A percentile compares a stretch with the other conserved stretches of the same genome.
phyloP scores from a whole-genome alignment of 1,140 invertebrate species.

The Brachionus paranguensis region DNA sequence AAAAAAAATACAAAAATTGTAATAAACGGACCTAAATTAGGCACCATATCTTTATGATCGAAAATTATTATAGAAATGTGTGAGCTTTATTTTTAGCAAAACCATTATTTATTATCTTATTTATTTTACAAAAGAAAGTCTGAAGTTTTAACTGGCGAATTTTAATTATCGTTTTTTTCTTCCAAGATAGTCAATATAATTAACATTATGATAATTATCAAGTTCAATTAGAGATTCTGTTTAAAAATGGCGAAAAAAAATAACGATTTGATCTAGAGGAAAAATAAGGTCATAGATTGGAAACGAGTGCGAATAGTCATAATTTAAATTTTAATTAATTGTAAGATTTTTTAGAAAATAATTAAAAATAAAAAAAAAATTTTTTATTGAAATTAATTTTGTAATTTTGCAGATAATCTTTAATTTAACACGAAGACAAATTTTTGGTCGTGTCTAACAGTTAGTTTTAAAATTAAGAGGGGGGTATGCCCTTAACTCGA shows the following conservation, averaged over 20 bases:
- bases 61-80: slow-evolving; percentile 7
- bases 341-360: too few relatives aligned
- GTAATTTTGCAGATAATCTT: neutral
- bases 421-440: neutral
- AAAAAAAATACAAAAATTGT: neutral
- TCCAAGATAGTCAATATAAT: neutral
- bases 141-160: neutral
- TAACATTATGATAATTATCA: neutral
- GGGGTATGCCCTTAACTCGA: slow-evolving; percentile 1
- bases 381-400: neutral
- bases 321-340: neutral
- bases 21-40: neutral
- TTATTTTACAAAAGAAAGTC: neutral
- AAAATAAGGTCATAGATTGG: too few relatives aligned
- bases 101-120: neutral
- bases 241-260: neutral
- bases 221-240: neutral
- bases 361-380: too few relatives aligned
- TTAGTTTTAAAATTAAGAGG: neutral
- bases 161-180: neutral
- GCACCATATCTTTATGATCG: slow-evolving; percentile 37
- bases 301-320: too few relatives aligned
- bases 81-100: neutral
- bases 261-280: too few relatives aligned
- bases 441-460: neutral